A percentile compares a stretch with the other conserved stretches of the same genome.
Evolutionary conservation across 2,888 invertebrate species (phyloP).

Genomic region (Gerris lacustris): DNA sequence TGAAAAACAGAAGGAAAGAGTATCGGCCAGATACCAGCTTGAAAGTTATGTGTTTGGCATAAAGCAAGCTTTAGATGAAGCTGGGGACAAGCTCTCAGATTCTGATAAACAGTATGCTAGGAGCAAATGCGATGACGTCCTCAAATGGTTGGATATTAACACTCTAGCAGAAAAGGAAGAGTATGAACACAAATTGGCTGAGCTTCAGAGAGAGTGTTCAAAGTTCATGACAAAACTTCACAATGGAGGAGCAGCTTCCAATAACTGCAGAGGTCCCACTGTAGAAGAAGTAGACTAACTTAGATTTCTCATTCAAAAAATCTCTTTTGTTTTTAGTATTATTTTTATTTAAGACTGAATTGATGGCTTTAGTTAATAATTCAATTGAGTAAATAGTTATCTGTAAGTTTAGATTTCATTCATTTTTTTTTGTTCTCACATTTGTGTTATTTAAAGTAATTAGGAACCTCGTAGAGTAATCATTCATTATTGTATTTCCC

Average conservation of each 20-base stretch:
- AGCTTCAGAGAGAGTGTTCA: constrained; percentile 37
- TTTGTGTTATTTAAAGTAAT: too few relatives aligned
- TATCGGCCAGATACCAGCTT: constrained; percentile 39
- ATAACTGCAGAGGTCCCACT: constrained; percentile 40
- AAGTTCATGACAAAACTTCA: constrained; percentile 38
- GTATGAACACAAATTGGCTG: constrained; percentile 37
- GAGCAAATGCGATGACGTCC: constrained; percentile 35
- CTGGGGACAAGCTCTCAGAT: constrained; percentile 35
- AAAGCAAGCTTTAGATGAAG: constrained; percentile 36
- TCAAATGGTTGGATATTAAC: constrained; percentile 42
- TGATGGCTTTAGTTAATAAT: too few relatives aligned
- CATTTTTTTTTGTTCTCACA: too few relatives aligned
- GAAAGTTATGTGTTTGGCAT: constrained; percentile 37
- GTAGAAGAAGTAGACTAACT: constrained; percentile 47
- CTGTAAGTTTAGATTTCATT: too few relatives aligned
- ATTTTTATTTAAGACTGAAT: too few relatives aligned
- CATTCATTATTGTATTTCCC: too few relatives aligned
- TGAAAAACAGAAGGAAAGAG: constrained; percentile 35
- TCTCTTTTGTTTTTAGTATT: too few relatives aligned
- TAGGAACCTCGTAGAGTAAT: too few relatives aligned
- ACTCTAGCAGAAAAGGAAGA: constrained; percentile 40
- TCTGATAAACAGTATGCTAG: constrained; percentile 36
- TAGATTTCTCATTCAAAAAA: too few relatives aligned
- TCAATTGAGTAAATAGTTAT: too few relatives aligned
- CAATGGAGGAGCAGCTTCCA: constrained; percentile 23